Evolutionary conservation across 2,888 invertebrate genomes (phyloP).

Genomic region (Cataglyphis livida): DNA sequence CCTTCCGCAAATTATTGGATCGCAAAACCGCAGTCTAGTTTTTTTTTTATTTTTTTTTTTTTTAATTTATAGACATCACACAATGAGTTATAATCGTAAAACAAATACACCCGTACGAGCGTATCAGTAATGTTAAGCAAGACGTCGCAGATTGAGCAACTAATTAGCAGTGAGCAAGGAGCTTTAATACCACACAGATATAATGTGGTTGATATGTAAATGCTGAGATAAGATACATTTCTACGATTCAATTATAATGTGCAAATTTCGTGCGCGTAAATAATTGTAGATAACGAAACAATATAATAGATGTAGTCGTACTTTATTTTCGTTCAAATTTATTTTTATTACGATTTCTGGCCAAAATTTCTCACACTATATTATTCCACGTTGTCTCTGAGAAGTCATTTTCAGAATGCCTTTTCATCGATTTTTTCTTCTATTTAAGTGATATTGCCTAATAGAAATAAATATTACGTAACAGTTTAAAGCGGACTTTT

Average conservation of each 20-base stretch:
- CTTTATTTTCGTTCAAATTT: not conserved
- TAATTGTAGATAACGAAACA: not conserved
- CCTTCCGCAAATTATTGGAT: not conserved
- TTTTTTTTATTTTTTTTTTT: not conserved
- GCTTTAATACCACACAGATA: slow-evolving; percentile 18
- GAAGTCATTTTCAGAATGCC: not conserved
- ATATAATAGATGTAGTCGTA: not conserved
- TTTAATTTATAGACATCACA: not conserved
- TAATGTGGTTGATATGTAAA: not conserved
- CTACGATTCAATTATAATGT: slow-evolving; percentile 1
- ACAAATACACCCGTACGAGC: not conserved
- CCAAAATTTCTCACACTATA: not conserved
- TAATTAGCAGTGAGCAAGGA: not conserved
- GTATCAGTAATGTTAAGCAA: not conserved
- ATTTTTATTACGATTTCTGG: not conserved
- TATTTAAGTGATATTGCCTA: not conserved
- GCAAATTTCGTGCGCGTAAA: not conserved
- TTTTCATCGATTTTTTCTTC: not conserved
- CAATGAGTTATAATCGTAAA: not conserved
- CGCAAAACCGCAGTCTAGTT: not conserved
- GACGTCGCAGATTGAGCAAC: not conserved
- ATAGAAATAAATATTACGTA: not conserved
- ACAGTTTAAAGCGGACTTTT: not conserved
- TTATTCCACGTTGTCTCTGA: not conserved
- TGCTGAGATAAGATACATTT: not conserved